These are phyloP conservation scores for Miichthys miiuy DNA, from an alignment of 2,797 vertebrate species.

Conservation along the genomic window DNA sequence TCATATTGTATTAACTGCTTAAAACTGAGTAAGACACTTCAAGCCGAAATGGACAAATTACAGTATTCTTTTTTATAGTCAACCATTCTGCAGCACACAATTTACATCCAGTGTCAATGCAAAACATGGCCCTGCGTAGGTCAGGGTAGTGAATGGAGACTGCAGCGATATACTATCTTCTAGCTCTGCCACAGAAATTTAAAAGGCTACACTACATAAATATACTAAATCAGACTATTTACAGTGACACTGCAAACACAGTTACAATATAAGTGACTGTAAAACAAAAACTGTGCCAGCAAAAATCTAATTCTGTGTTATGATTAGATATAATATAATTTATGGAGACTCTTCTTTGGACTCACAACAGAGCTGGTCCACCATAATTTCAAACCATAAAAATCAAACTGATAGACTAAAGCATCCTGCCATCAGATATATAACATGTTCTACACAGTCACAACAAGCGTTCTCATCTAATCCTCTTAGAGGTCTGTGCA, in stretches of 20 bases:
- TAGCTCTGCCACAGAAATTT: neutral
- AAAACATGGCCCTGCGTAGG: neutral
- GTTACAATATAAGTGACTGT: neutral
- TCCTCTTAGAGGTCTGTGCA: neutral
- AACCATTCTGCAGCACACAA: neutral
- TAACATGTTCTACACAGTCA: neutral
- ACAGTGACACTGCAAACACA: neutral
- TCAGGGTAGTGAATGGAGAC: neutral
- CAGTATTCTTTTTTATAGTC: neutral
- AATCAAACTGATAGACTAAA: constrained; percentile 1
- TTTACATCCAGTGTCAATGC: neutral
- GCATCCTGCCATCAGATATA: neutral
- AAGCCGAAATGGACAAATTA: neutral
- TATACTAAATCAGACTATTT: constrained; percentile 7
- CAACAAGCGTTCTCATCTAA: neutral
- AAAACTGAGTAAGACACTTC: neutral
- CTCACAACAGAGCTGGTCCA: constrained; percentile 1
- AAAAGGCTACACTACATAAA: neutral
- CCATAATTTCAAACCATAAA: constrained; percentile 21
- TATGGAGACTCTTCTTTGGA: neutral
- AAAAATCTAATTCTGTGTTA: constrained; percentile 5
- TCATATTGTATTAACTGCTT: constrained; percentile 4
- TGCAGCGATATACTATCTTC: neutral
- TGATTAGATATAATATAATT: constrained; percentile 17
- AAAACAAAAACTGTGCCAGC: neutral